These are phyloP conservation scores for Lanius collurio DNA, from an alignment of 2,113 vertebrate species.

Conservation along the genomic window DNA sequence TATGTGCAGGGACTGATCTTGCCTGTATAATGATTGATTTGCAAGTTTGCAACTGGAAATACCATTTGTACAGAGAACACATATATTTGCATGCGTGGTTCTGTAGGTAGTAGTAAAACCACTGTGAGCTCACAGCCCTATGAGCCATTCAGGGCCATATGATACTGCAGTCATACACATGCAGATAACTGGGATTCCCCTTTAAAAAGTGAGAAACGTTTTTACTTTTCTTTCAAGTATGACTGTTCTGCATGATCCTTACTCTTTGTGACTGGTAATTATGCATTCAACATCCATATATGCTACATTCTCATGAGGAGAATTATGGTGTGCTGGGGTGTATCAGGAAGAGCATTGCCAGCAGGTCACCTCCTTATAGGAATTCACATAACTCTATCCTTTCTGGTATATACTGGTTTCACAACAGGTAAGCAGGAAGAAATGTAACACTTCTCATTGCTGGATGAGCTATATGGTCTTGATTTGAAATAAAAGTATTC, in stretches of 20 bases:
- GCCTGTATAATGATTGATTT: background rate
- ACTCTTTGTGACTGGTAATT: background rate
- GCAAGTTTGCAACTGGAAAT: background rate
- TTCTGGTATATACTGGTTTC: conserved; percentile 14
- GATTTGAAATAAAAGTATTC: background rate
- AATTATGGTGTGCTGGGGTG: background rate
- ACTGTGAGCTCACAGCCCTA: background rate
- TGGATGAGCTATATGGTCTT: background rate
- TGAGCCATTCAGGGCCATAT: accelerated
- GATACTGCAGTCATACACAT: background rate
- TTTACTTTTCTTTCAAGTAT: background rate
- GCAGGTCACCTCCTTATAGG: background rate
- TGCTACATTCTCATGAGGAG: background rate
- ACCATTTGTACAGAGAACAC: background rate
- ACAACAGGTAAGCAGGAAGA: background rate
- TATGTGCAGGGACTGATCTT: background rate
- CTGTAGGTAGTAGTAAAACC: background rate
- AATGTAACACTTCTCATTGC: background rate
- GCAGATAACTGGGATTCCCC: background rate
- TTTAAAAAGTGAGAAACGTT: background rate
- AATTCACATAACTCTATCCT: background rate
- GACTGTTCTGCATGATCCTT: background rate
- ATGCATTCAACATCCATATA: background rate
- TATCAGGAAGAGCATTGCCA: background rate
- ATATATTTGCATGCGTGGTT: background rate